Evolutionary conservation across 2,113 vertebrate species (phyloP).

Genomic region (Acanthochromis polyacanthus): DNA sequence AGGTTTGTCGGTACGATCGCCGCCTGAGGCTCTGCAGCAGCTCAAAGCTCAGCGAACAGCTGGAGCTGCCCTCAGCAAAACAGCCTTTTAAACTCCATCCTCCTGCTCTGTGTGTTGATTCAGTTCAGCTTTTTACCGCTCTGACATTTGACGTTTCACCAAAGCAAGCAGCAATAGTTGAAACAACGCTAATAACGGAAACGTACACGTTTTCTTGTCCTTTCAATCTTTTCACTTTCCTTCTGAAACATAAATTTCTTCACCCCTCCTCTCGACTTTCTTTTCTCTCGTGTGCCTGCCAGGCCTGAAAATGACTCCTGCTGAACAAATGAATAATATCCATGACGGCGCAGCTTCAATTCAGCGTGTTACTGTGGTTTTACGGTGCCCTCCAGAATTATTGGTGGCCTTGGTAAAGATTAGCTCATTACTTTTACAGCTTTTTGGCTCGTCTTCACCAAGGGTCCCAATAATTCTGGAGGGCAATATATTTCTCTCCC

Average conservation of each 20-base stretch:
- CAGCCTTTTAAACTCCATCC: conserved; percentile 8
- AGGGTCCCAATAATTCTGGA: conserved; percentile 58
- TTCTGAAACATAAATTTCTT: background rate
- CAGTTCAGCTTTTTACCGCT: background rate
- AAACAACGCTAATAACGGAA: conserved; percentile 22
- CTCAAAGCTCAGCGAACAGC: conserved; percentile 47
- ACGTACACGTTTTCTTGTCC: conserved; percentile 1
- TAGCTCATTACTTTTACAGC: conserved; percentile 73
- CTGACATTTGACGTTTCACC: conserved; percentile 30
- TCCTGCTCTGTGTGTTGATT: conserved; percentile 13
- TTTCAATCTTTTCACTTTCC: background rate
- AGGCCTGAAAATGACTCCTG: conserved; percentile 34
- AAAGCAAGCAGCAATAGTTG: background rate
- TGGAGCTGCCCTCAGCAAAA: conserved; percentile 51
- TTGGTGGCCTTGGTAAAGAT: conserved; percentile 66
- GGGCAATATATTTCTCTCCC: conserved; percentile 45
- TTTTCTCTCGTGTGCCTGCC: conserved; percentile 6
- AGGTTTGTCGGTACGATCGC: conserved; percentile 34
- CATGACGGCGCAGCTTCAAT: conserved; percentile 53
- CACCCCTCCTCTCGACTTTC: too few species aligned
- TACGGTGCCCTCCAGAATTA: conserved; percentile 67
- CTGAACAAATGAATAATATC: conserved; percentile 62
- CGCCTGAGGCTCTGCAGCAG: conserved; percentile 39
- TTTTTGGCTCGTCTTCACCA: conserved; percentile 61
- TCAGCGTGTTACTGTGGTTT: conserved; percentile 44